Evolutionary conservation across 2,113 vertebrate species (phyloP).

Genomic region (Pogona vitticeps): DNA sequence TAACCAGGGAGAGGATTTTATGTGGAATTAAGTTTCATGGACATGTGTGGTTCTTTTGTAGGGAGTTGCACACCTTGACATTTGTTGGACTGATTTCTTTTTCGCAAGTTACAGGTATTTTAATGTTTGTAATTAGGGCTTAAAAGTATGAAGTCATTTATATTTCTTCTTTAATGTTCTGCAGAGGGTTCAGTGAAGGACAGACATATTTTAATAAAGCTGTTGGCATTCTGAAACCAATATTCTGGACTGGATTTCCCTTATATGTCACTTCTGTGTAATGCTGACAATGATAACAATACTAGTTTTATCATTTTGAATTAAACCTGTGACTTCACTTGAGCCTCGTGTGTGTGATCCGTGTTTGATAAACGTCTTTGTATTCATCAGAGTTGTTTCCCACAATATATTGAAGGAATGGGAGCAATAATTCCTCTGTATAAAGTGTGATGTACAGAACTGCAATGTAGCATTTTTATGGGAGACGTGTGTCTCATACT

Average conservation of each 20-base stretch:
- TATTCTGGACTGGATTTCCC: neutral
- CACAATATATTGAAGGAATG: neutral
- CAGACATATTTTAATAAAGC: neutral
- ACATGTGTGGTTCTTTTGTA: neutral
- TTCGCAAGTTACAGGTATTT: neutral
- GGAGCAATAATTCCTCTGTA: neutral
- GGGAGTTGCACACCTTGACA: neutral
- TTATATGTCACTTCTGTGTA: neutral
- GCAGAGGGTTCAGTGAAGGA: neutral
- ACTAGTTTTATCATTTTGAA: neutral
- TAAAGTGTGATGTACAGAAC: neutral
- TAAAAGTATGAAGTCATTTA: neutral
- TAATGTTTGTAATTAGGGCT: too few relatives aligned
- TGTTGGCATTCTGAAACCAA: neutral
- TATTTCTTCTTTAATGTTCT: neutral
- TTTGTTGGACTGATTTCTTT: neutral
- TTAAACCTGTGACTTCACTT: too few relatives aligned
- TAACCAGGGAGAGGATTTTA: neutral
- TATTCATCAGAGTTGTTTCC: neutral
- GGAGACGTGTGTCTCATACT: neutral
- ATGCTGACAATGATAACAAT: neutral
- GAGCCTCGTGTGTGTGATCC: neutral
- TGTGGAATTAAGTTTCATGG: neutral
- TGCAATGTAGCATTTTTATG: neutral
- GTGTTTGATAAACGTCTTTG: neutral